phyloP scores from a whole-genome alignment of 1,140 invertebrate species.

The Drosophila malerkotliana region DNA sequence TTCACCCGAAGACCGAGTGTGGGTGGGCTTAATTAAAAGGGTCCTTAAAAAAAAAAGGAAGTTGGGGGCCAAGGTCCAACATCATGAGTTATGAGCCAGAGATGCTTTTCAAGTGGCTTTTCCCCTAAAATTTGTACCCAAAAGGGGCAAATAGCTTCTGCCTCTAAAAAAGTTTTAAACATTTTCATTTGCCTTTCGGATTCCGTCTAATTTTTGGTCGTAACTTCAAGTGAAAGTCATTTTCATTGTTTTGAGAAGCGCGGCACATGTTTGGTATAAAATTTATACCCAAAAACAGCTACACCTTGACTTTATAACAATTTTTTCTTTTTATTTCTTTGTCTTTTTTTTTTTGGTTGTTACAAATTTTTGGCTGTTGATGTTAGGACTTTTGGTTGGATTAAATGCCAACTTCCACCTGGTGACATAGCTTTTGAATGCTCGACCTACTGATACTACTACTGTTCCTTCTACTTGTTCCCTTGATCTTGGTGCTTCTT shows the following conservation, averaged over 20 bases:
- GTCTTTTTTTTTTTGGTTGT: conserved; percentile 9
- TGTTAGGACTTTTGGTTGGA: conserved; percentile 78
- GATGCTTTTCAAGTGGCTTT: conserved; percentile 21
- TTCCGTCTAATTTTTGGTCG: conserved; percentile 8
- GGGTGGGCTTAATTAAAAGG: conserved; percentile 43
- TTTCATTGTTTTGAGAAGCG: conserved; percentile 59
- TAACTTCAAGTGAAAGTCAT: conserved; percentile 62
- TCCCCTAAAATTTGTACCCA: no score
- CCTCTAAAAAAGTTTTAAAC: conserved; percentile 28
- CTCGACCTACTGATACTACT: not conserved
- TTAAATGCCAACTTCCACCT: conserved; percentile 78
- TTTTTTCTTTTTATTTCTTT: not conserved
- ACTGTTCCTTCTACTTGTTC: not conserved
- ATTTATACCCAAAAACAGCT: not conserved
- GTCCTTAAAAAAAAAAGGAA: conserved; percentile 27
- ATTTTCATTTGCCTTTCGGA: conserved; percentile 40
- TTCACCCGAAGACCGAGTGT: conserved; percentile 19
- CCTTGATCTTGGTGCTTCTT: conserved; percentile 6
- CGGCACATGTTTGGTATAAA: conserved; percentile 62
- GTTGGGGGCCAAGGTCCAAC: conserved; percentile 19
- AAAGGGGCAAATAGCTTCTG: conserved; percentile 13
- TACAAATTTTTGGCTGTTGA: conserved; percentile 66
- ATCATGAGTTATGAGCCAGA: conserved; percentile 42
- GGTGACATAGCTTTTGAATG: conserved; percentile 66
- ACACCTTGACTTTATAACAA: no score